Base-by-base conservation (phyloP, 2,888 invertebrate species). In the Drosophila kanekoi region DNA sequence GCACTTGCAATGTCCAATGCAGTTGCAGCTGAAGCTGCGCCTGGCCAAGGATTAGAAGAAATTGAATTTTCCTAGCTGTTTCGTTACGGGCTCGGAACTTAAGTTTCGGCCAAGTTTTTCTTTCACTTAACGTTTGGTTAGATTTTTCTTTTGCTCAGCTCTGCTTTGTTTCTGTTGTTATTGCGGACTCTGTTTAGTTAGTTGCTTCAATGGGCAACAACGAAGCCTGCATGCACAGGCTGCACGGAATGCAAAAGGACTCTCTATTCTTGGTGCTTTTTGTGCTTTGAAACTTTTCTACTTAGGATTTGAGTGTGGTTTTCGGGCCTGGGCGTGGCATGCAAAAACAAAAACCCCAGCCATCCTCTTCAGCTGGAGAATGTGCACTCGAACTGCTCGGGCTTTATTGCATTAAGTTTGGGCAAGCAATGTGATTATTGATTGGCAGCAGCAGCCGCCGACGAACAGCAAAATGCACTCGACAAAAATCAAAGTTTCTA, bases 401-500 rank as follows among this genome's bases (percentile, higher is more conserved):
- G 56, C 51, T 52, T 79, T 75, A 77, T 77, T 77, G 79, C 75
- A 79, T 79, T 77, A 74, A 79, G 72, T 68, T 76, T 72, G 61
- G 49, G 62, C 53, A 43, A 58, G 73, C 78, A 68, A 80, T 86
- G 86, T 79, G 86, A 87, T 83, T 84, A 88, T 84, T 86, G 89
- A 86, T 86, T 87, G 68, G 68, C 43, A 52, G 65, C 63, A 49
- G 65, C 59, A 52, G 70, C 67, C 45, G 78, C 62, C 60, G 57
- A 59, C 65, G 53, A 86, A 84, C 82, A 87, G 68, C 77, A 72
- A 79, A 87, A 72, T 87, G 82, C 86, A 85, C 86, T 85, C 71
- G 68, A 78, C 52, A 63, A 71, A 64, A 64, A 79, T 79, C 66
- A 79, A 81, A 75, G 69, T 71, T 71, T 54, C 51, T 69, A 64